Evolutionary conservation across 2,888 invertebrate genomes (phyloP), one percentile per base, ranked within the genome.

Genomic region (Dermolepida albohirtum): DNA sequence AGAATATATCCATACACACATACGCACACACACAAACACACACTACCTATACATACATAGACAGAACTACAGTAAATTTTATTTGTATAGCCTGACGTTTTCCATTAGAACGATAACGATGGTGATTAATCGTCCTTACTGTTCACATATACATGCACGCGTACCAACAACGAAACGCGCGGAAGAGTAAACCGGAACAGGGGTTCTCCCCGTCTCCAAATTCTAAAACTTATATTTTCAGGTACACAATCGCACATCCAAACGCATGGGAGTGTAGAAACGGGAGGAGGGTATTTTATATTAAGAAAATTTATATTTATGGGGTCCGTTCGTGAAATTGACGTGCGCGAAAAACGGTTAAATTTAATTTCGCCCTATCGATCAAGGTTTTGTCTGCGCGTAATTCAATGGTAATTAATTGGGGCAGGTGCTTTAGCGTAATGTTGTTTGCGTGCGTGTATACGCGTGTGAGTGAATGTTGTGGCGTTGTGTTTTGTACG

Each of bases 31-130:
- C 54, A 14, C 40, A 40, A n/a, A 16, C 10, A 7, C 44, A 34
- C 34, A 34, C 16, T 6, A 14, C 16, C n/a, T 29, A 44, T 29
- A 5, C 12, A 5, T 6, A 49, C 39, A n/a, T 34, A 62, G 14
- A 16, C 11, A 39, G 34, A 62, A 57, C 49, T 49, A 47, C 59
- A 34, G 47, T 62, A 47, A 62, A 62, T 62, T 62, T 62, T 49
- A 29, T 62, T 62, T 39, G 47, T 14, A n/a, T 47, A 17, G 11
- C 59, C 14, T 49, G 59, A 62, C 59, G 59, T 62, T 62, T 62
- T 62, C 59, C 59, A 62, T 62, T 62, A 62, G 39, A 47, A 62
- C 39, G 59, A 47, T 62, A 62, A 62, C 59, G 59, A 62, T 62
- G 47, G 59, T 62, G 59, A 62, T 62, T 62, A 62, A 62, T 62